Evolutionary conservation across 2,888 invertebrate species (phyloP).

Genomic region (Heliconius hortense): DNA sequence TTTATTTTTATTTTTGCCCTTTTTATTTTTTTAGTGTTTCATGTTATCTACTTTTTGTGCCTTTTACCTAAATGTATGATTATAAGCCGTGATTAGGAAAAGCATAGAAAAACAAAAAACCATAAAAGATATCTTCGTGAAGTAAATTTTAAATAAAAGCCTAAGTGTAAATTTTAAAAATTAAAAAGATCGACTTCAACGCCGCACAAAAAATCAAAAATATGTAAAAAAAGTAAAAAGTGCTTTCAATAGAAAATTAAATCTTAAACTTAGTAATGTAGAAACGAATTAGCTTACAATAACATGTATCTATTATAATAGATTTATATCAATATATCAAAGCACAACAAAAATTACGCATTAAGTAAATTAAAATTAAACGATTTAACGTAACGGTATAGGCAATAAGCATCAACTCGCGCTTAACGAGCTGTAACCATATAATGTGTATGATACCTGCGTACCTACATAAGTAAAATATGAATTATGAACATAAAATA

Average conservation of each 20-base stretch:
- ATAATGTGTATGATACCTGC: background rate
- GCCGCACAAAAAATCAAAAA: too few relatives aligned
- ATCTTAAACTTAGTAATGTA: too few relatives aligned
- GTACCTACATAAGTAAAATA: background rate
- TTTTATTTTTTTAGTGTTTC: background rate
- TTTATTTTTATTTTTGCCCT: background rate
- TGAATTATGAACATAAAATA: background rate
- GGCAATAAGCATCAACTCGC: conserved; percentile 8
- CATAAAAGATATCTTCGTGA: too few relatives aligned
- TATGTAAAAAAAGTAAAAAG: too few relatives aligned
- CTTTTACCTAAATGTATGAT: too few relatives aligned
- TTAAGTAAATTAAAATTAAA: conserved; percentile 22
- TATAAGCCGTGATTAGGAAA: too few relatives aligned
- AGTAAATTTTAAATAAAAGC: too few relatives aligned
- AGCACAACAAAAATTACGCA: conserved; percentile 1
- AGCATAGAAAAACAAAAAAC: too few relatives aligned
- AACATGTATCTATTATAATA: background rate
- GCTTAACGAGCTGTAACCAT: conserved; percentile 22
- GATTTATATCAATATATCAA: background rate
- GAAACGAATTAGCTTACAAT: background rate
- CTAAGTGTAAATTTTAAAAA: too few relatives aligned
- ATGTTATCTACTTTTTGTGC: background rate
- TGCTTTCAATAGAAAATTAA: too few relatives aligned
- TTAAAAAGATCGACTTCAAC: too few relatives aligned
- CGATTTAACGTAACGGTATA: conserved; percentile 13